These are phyloP conservation scores for Graphium colonna DNA, from an alignment of 2,888 invertebrate genomes.

Conservation along the genomic window DNA sequence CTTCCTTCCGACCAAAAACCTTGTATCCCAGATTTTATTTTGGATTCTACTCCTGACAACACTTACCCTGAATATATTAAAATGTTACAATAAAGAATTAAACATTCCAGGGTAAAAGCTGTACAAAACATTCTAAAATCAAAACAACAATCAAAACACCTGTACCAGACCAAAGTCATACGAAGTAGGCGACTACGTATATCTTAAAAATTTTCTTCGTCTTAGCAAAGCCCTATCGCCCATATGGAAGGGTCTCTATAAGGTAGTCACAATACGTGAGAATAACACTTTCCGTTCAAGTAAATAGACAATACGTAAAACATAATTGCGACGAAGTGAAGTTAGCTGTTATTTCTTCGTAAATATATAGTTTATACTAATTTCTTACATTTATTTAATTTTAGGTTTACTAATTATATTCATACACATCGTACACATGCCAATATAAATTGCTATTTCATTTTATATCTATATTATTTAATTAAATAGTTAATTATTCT, in stretches of 20 bases:
- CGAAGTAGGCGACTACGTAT: not conserved
- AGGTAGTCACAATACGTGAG: not conserved
- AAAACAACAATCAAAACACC: constrained; percentile 31
- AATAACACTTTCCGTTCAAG: not conserved
- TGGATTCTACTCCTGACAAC: not conserved
- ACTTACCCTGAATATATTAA: not conserved
- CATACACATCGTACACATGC: too few species aligned
- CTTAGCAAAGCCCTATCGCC: not conserved
- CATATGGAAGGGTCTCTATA: not conserved
- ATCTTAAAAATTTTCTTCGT: not conserved
- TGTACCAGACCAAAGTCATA: not conserved
- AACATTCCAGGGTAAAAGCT: not conserved
- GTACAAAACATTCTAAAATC: not conserved
- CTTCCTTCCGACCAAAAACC: not conserved
- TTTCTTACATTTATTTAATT: too few species aligned
- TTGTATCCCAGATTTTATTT: not conserved
- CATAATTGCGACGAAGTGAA: not conserved
- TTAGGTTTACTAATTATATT: too few species aligned
- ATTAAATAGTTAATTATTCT: too few species aligned
- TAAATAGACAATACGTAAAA: not conserved
- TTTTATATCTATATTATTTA: too few species aligned
- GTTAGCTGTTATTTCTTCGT: too few species aligned
- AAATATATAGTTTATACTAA: too few species aligned
- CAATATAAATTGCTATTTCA: too few species aligned
- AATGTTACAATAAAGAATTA: not conserved